Base-by-base conservation (phyloP, 37 sponge, comb jelly and placozoan species). In the Mnemiopsis leidyi region DNA sequence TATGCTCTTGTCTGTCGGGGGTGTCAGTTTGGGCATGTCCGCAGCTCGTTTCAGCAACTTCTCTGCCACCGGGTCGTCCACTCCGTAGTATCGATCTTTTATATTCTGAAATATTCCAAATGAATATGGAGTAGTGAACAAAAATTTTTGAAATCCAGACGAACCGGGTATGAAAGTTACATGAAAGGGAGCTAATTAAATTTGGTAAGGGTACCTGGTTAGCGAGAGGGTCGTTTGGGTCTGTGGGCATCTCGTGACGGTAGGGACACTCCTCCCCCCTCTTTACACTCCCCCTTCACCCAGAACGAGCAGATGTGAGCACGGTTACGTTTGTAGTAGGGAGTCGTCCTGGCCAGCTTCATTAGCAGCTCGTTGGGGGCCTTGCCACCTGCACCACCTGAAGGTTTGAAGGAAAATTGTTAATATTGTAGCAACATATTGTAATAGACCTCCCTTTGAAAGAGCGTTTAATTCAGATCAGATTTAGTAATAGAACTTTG, bases 231-330 rank as follows among this genome's bases (percentile, higher is more conserved):
- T 98, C 99, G 36, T 76, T 93, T 23, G 99, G 99, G 75, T 98
- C 97, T 5, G 95, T 97, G 26, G 99, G 99, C 97, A 97, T 96
- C 93, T 98, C 99, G 93, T 98, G 99, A 48, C 99, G 95, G 94
- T 68, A 88, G 40, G 69, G 75, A 38, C 75, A 93, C 68, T 76
- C 76, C 36, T 85, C 90, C 48, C 90, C 90, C 35, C 90, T 38
- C 37, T 23, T 93, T 97, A 77, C 99, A 99, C 93, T 99, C 99
- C 73, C 99, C 99, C 93, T 97, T 97, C 28, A 96, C 97, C 98
- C 99, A 99, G 94, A 99, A 99, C 67, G 99, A 99, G 94, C 99
- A 99, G 76, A 99, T 96, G 94, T 99, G 99, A 0, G 99, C 97
- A 93, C 96, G 39, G 93, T 99, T 99, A 67, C 99, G 94, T 93